phyloP scores from a whole-genome alignment of 2,888 invertebrate species.

The Eristalinus aeneus region DNA sequence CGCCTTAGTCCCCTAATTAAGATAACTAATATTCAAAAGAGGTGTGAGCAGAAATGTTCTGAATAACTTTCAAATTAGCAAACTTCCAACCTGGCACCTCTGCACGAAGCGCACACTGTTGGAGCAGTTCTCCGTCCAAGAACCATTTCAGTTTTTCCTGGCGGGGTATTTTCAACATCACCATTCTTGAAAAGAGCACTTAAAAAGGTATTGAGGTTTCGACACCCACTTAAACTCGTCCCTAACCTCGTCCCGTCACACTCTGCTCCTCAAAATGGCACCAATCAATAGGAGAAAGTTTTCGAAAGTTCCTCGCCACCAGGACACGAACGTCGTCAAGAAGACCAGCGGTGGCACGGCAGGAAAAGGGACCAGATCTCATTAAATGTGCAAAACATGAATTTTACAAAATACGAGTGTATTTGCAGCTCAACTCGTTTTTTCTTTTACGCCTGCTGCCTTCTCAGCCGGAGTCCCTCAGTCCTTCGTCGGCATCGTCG shows the following conservation, averaged over 20 bases:
- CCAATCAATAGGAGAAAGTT: constrained; percentile 64
- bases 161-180: constrained; percentile 31
- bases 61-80: constrained; percentile 56
- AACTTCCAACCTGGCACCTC: constrained; percentile 44
- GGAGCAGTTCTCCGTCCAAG: not conserved
- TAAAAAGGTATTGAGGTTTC: constrained; percentile 54
- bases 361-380: constrained; percentile 39
- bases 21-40: constrained; percentile 15
- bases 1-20: constrained; percentile 30
- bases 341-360: constrained; percentile 22
- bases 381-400: constrained; percentile 69
- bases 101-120: not conserved
- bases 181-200: constrained; percentile 38
- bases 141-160: not conserved
- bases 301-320: constrained; percentile 50
- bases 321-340: not conserved
- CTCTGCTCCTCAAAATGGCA: constrained; percentile 20
- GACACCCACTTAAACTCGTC: constrained; percentile 47
- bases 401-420: constrained; percentile 48
- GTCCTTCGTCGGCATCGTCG: not conserved
- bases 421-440: constrained; percentile 7
- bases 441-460: not conserved
- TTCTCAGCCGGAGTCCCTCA: not conserved
- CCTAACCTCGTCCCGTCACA: not conserved
- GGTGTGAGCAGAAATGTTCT: constrained; percentile 28